Evolutionary conservation across 53 echinoderm and acorn worm species (phyloP).

Genomic region (Paracentrotus lividus): DNA sequence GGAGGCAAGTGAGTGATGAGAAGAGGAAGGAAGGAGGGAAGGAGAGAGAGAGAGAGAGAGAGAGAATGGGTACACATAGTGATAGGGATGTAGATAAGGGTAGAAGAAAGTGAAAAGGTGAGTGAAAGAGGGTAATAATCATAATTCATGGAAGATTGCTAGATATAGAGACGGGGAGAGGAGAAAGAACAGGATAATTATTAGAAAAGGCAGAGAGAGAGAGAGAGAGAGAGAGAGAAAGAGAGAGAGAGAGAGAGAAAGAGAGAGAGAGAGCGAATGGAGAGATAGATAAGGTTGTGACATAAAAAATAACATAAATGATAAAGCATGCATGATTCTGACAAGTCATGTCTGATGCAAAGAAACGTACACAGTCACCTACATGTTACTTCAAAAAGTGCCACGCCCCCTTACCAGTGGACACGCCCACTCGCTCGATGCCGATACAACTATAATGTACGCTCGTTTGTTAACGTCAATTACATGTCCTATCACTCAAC

Average conservation of each 20-base stretch:
- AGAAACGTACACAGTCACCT: neutral
- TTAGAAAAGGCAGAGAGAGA: neutral
- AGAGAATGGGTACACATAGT: no score
- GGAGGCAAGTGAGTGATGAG: no score
- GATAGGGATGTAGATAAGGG: no score
- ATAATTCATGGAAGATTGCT: no score
- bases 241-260: neutral
- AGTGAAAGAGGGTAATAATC: neutral
- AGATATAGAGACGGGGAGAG: no score
- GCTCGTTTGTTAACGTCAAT: neutral
- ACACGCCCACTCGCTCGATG: conserved; percentile 27
- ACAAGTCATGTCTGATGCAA: neutral
- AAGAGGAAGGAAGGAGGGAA: no score
- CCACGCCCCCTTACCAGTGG: neutral
- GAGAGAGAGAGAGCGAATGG: neutral
- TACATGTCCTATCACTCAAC: neutral
- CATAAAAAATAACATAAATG: neutral
- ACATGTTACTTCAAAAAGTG: neutral
- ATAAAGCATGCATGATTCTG: neutral
- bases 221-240: neutral
- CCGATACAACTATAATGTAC: neutral
- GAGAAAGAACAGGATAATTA: neutral
- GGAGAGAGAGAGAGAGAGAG: neutral
- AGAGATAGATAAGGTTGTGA: neutral
- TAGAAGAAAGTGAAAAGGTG: no score